Evolutionary conservation across 2,113 vertebrate species (phyloP).

Genomic region (Picathartes gymnocephalus): DNA sequence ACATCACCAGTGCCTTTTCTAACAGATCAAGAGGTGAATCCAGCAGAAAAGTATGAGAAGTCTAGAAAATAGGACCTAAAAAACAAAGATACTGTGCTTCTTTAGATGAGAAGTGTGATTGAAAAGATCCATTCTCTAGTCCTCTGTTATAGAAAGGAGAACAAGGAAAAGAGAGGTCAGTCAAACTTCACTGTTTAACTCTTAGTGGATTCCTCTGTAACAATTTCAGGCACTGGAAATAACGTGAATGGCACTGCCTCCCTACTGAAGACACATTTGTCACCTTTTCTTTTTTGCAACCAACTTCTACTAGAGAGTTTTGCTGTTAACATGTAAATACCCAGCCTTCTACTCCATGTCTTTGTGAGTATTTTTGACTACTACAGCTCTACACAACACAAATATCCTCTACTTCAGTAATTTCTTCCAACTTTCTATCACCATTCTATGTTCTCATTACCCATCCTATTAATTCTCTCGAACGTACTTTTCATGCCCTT

Average conservation of each 20-base stretch:
- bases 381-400: neutral
- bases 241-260: neutral
- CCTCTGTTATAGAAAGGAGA: neutral
- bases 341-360: neutral
- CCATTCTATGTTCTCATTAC: neutral
- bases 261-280: accelerated
- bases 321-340: neutral
- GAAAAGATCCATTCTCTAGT: neutral
- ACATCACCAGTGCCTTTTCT: neutral
- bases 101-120: neutral
- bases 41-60: neutral
- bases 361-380: neutral
- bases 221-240: neutral
- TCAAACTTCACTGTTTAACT: neutral
- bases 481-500: neutral
- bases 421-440: neutral
- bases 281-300: neutral
- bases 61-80: neutral
- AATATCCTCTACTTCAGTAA: neutral
- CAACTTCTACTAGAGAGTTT: neutral
- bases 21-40: neutral
- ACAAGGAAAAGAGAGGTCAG: neutral
- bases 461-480: neutral
- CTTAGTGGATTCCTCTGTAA: neutral
- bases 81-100: neutral